These are phyloP conservation scores for Magallana gigas DNA, from an alignment of 1,140 invertebrate genomes.

Conservation along the genomic window DNA sequence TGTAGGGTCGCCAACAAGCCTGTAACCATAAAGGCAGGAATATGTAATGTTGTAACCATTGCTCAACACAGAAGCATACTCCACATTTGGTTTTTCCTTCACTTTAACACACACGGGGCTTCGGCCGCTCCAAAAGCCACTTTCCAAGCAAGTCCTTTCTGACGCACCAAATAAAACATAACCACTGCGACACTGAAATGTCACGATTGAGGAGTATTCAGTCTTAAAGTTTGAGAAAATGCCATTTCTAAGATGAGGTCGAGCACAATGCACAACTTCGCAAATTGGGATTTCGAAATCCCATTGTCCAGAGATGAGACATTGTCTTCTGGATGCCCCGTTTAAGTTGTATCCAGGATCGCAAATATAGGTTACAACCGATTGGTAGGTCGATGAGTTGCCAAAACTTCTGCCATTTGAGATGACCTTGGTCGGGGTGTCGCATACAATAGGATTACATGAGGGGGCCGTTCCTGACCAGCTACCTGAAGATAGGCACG, in stretches of 20 bases:
- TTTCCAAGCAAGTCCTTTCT: slow-evolving; percentile 74
- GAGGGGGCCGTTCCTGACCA: slow-evolving; percentile 74
- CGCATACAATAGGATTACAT: slow-evolving; percentile 66
- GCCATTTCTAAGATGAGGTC: slow-evolving; percentile 61
- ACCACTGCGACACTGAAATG: slow-evolving; percentile 77
- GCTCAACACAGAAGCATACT: slow-evolving; percentile 67
- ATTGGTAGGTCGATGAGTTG: slow-evolving; percentile 60
- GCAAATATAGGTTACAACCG: slow-evolving; percentile 66
- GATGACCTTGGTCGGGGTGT: slow-evolving; percentile 62
- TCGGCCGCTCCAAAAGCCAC: slow-evolving; percentile 76
- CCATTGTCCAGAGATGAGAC: slow-evolving; percentile 34
- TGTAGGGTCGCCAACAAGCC: slow-evolving; percentile 42
- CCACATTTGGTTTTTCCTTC: slow-evolving; percentile 60
- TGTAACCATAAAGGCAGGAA: slow-evolving; percentile 57
- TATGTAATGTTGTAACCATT: slow-evolving; percentile 62
- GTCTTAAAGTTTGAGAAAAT: slow-evolving; percentile 58
- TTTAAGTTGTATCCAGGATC: slow-evolving; percentile 62
- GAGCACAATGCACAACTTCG: slow-evolving; percentile 33
- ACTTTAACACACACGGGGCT: slow-evolving; percentile 75
- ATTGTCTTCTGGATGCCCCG: slow-evolving; percentile 18
- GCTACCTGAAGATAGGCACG: slow-evolving; percentile 71
- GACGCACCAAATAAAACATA: slow-evolving; percentile 76
- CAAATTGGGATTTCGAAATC: slow-evolving; percentile 34
- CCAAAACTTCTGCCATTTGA: slow-evolving; percentile 71
- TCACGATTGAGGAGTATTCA: slow-evolving; percentile 80